Evolutionary conservation across 2,797 vertebrate species (phyloP), one percentile per base, ranked within the genome.

Genomic region (Natrix natrix): DNA sequence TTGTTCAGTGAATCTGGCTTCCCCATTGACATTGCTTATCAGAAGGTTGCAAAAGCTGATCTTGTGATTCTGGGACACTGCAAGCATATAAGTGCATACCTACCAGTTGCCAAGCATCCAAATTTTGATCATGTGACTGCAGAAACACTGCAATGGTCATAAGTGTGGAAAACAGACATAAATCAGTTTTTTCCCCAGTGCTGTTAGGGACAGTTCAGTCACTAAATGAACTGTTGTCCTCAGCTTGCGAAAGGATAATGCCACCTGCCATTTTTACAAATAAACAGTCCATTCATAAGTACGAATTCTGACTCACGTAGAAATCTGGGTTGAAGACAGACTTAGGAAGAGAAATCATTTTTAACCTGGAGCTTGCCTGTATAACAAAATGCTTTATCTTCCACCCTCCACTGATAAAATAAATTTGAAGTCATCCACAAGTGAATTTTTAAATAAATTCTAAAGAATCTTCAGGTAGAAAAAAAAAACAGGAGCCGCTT

Each of bases 181-280:
- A 26, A 61, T 11, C 3, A 11, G 10, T 11, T 26, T 26, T 11
- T 0, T 0, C 60, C 8, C 24, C 60, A 61, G 24, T 2, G 24
- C 60, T 26, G 60, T 63, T 66, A 52, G 48, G 48, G 48, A 52
- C 5, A 52, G 48, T 52, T 52, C 48, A 52, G 5, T 52, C 48
- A 52, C 48, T 52, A 28, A 66, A n/a, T 66, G 61, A n/a, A n/a
- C 61, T 13, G 4, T 66, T 66, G 26, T n/a, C 28, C n/a, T 66
- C 61, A 66, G 26, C 28, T 66, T 66, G 12, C 28, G 61, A 5
- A 66, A 66, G 11, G 4, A 66, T 66, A 66, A n/a, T 66, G 61
- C 61, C 13, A 11, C 11, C 61, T 66, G 28, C 61, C 61, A 66
- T 66, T 66, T 66, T 66, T 66, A 66, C 4, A 5, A n/a, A 66